These are phyloP conservation scores for Tachina grossa DNA, from an alignment of 2,888 invertebrate species.

Conservation along the genomic window DNA sequence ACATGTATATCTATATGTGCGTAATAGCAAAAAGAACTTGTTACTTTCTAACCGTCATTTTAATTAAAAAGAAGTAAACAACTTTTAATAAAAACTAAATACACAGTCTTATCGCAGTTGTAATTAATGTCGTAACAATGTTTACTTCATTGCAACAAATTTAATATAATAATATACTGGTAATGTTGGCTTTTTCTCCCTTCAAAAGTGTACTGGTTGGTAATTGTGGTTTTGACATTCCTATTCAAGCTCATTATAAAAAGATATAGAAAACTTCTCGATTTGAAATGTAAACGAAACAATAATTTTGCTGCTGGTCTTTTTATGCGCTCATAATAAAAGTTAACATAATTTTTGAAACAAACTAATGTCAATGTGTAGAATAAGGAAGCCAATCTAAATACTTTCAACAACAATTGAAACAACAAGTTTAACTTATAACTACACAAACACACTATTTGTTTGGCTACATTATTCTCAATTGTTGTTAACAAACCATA, in stretches of 20 bases:
- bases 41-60: background rate
- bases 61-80: background rate
- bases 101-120: background rate
- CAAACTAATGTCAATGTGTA: background rate
- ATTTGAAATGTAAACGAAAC: background rate
- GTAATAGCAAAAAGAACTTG: too few species aligned
- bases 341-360: conserved; percentile 17
- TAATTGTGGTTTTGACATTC: background rate
- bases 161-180: too few species aligned
- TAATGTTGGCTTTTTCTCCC: background rate
- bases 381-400: conserved; percentile 12
- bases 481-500: conserved; percentile 63
- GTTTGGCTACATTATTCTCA: conserved; percentile 50
- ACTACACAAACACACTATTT: conserved; percentile 1
- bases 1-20: too few species aligned
- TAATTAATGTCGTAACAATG: background rate
- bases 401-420: background rate
- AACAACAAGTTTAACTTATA: conserved; percentile 2
- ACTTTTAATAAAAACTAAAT: background rate
- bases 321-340: conserved; percentile 36
- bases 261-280: background rate
- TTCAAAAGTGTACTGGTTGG: background rate
- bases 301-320: conserved; percentile 7
- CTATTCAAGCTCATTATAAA: background rate
- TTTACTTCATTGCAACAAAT: background rate